A percentile compares a stretch with the other conserved stretches of the same genome.
phyloP scores from a whole-genome alignment of 2,888 invertebrate species.

The Acleris holmiana region DNA sequence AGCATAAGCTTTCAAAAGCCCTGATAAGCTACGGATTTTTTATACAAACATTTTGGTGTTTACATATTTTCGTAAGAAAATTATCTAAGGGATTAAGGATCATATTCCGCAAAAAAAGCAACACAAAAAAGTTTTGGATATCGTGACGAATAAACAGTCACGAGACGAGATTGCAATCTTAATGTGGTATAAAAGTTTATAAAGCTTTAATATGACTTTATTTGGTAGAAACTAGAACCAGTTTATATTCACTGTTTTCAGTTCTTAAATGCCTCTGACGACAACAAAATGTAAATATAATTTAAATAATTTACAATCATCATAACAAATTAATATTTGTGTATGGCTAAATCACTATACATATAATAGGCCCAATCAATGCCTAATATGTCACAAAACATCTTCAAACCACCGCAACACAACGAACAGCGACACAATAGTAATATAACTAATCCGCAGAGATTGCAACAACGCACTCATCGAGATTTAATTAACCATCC shows the following conservation, averaged over 20 bases:
- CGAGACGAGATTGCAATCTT: slow-evolving; percentile 5
- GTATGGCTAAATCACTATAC: too few relatives aligned
- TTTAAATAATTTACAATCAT: too few relatives aligned
- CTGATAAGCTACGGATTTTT: slow-evolving; percentile 28
- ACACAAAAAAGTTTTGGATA: neutral
- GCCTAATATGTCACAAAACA: neutral
- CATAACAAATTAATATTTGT: too few relatives aligned
- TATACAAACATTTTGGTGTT: slow-evolving; percentile 30
- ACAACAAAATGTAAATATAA: too few relatives aligned
- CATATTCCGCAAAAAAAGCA: neutral
- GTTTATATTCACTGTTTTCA: neutral
- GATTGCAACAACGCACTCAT: slow-evolving; percentile 11
- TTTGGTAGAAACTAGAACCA: neutral
- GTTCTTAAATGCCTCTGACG: too few relatives aligned
- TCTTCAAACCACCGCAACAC: neutral
- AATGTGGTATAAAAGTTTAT: neutral
- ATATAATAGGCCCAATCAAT: neutral
- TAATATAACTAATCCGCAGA: slow-evolving; percentile 1
- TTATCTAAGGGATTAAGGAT: slow-evolving; percentile 12
- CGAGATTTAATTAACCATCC: slow-evolving; percentile 24
- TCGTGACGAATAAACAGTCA: neutral
- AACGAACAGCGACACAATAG: neutral
- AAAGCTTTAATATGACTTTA: neutral
- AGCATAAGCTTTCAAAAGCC: slow-evolving; percentile 22
- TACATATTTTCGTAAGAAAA: slow-evolving; percentile 18